Evolutionary conservation across 2,113 vertebrate species (phyloP).

Genomic region (Salminus brasiliensis): DNA sequence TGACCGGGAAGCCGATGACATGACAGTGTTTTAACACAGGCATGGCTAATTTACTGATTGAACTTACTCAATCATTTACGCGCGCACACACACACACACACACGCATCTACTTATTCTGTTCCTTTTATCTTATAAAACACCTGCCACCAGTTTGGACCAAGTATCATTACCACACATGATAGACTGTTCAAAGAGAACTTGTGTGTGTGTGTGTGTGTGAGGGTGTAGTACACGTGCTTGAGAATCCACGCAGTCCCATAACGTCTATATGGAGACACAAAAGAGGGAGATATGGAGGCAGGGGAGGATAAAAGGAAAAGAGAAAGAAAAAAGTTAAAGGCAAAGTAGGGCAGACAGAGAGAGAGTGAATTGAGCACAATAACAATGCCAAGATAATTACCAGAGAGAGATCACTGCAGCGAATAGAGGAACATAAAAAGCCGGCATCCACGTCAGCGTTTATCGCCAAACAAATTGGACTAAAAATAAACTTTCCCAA

Average conservation of each 20-base stretch:
- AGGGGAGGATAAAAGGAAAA: not conserved
- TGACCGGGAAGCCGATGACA: not conserved
- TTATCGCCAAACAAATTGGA: not conserved
- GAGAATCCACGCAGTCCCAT: not conserved
- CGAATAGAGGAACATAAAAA: constrained; percentile 18
- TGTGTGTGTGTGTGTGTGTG: not conserved
- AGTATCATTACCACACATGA: constrained; percentile 23
- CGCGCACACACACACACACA: constrained; percentile 10
- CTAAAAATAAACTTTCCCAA: constrained; percentile 26
- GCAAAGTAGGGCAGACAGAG: constrained; percentile 25
- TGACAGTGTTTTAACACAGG: not conserved
- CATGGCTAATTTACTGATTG: not conserved
- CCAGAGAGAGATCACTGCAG: constrained; percentile 11
- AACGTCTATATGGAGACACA: not conserved
- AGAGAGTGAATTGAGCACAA: constrained; percentile 11
- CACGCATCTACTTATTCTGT: not conserved
- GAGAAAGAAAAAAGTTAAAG: constrained; percentile 5
- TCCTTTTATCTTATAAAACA: constrained; percentile 52
- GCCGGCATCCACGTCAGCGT: constrained; percentile 4
- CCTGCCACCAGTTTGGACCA: constrained; percentile 39
- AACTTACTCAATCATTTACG: not conserved
- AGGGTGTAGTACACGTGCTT: constrained; percentile 5
- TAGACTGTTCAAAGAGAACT: constrained; percentile 7
- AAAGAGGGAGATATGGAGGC: not conserved
- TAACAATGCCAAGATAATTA: constrained; percentile 43